phyloP scores from a whole-genome alignment of 2,797 vertebrate genomes.

The Sebastes oblongus region DNA sequence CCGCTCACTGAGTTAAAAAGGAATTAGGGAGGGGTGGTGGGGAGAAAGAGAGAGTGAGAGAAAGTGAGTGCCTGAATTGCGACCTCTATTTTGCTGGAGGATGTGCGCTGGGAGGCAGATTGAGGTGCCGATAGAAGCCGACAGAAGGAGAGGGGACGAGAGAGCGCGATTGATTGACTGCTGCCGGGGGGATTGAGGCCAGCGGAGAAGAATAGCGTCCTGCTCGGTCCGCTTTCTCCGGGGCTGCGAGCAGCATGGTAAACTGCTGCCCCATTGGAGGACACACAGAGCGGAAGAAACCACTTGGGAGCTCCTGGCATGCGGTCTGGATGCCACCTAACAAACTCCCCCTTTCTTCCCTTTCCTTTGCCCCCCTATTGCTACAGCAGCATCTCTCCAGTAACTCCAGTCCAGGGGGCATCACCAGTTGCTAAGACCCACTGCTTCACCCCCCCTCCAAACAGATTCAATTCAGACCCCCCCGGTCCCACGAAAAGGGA shows the following conservation, averaged over 20 bases:
- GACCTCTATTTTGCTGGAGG: slow-evolving; percentile 79
- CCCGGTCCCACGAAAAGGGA: slow-evolving; percentile 61
- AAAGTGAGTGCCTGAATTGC: slow-evolving; percentile 74
- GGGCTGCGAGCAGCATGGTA: slow-evolving; percentile 71
- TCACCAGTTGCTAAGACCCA: slow-evolving; percentile 78
- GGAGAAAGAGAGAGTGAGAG: slow-evolving; percentile 63
- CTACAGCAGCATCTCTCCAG: slow-evolving; percentile 68
- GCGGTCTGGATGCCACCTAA: slow-evolving; percentile 67
- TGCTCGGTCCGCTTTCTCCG: slow-evolving; percentile 51
- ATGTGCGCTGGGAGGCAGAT: slow-evolving; percentile 79
- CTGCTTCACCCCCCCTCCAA: slow-evolving; percentile 67
- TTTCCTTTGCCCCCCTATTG: slow-evolving; percentile 47
- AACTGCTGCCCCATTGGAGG: slow-evolving; percentile 68
- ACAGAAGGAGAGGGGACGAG: slow-evolving; percentile 63
- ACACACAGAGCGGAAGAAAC: slow-evolving; percentile 71
- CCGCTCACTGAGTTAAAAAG: slow-evolving; percentile 81
- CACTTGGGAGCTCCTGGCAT: slow-evolving; percentile 67
- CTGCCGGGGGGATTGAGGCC: slow-evolving; percentile 67
- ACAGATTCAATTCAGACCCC: slow-evolving; percentile 72
- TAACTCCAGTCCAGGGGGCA: slow-evolving; percentile 70
- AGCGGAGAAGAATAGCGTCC: slow-evolving; percentile 71
- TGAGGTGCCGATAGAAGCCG: slow-evolving; percentile 67
- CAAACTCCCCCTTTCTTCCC: slow-evolving; percentile 45
- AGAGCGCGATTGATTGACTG: slow-evolving; percentile 70
- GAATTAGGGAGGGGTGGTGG: slow-evolving; percentile 73